Base-by-base conservation (phyloP, 1,140 invertebrate genomes). In the Ruditapes philippinarum region DNA sequence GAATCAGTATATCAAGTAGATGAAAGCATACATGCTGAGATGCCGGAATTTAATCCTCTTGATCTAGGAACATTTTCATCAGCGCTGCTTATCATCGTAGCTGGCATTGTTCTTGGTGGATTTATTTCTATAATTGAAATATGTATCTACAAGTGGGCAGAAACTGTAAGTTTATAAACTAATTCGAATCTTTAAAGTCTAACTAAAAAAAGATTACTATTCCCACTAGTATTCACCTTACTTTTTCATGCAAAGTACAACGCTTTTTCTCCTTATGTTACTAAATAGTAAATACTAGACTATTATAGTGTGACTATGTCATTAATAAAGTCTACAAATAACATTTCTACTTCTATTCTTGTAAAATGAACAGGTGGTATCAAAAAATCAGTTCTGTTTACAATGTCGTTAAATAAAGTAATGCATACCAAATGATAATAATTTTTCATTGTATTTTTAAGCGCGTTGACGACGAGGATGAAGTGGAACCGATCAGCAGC, bases 31-130 rank as follows among this genome's bases (percentile, higher is more conserved):
- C 40, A 33, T 28, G 25, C 54, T 14, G 19, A 62, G 17, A 28
- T 40, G 33, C 25, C 51, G n/a, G 11, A 45, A 2, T 91, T 91
- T 74, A 76, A 88, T 68, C 22, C 79, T 36, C 91, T 94, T 0
- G 91, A 91, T 25, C 88, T 94, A 0, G 93, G 90, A 22, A 88
- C 91, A 0, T 92, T 94, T 70, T 92, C 92, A 33, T 91, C 92
- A n/a, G 92, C 91, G 12, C 86, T 94, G 22, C 88, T 94, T 25
- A 73, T 94, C 3, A 81, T 94, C 31, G 51, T 87, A 0, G 54
- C 91, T 57, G 93, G 92, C 14, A 54, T 94, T 14, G 31, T 91
- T 5, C 31, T 90, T 14, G 93, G 93, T 4, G 76, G 87, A 33
- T 17, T 94, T 28, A 86, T 91, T 33, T 89, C 91, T 9, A 31